phyloP scores from a whole-genome alignment of 2,113 vertebrate genomes.

The Nycticebus coucang region DNA sequence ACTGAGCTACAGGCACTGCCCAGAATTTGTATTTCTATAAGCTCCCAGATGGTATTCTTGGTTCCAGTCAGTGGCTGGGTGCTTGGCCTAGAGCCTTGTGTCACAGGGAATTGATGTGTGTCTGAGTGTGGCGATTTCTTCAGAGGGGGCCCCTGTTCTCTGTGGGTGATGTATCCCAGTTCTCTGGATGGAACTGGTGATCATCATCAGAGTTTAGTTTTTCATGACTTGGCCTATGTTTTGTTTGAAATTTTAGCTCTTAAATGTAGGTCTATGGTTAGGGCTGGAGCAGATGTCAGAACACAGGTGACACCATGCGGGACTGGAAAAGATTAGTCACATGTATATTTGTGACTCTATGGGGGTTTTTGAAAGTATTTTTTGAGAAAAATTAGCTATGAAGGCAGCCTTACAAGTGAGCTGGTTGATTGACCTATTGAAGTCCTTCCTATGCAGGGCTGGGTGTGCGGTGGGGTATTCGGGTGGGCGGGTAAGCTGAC shows the following conservation, averaged over 20 bases:
- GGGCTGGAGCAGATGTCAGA: background rate
- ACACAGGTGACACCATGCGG: background rate
- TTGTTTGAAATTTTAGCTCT: too few species aligned
- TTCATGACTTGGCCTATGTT: too few species aligned
- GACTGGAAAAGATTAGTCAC: background rate
- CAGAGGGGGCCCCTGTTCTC: background rate
- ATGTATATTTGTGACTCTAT: too few species aligned
- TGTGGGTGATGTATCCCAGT: fast-evolving
- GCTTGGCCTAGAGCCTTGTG: background rate
- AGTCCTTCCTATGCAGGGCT: background rate
- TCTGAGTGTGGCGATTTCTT: background rate
- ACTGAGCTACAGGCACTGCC: too few species aligned
- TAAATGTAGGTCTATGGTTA: too few species aligned
- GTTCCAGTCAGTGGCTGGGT: too few species aligned
- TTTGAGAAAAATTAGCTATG: background rate
- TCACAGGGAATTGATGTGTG: fast-evolving
- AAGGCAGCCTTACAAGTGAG: background rate
- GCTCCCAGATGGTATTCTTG: background rate
- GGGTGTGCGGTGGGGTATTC: too few species aligned
- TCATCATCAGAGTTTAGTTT: background rate
- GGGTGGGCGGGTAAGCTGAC: background rate
- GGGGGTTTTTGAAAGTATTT: background rate
- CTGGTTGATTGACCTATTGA: background rate
- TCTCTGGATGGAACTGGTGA: background rate
- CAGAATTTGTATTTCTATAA: background rate